phyloP scores from a whole-genome alignment of 2,888 invertebrate species.

The Acleris holmiana region DNA sequence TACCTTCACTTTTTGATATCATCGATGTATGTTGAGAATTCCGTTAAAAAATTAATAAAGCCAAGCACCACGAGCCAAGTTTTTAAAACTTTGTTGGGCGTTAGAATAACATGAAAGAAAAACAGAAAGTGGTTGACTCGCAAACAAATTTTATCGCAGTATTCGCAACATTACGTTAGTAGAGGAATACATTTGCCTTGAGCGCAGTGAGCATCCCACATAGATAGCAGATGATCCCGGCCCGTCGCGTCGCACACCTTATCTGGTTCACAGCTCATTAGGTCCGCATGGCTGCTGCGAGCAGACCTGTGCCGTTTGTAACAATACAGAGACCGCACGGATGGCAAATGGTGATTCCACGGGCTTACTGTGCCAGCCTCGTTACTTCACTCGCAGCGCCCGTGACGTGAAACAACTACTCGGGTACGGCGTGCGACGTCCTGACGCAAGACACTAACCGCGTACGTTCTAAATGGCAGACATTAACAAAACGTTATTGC shows the following conservation, averaged over 20 bases:
- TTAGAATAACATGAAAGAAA: too few species aligned
- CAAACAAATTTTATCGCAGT: constrained; percentile 1
- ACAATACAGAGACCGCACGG: constrained; percentile 75
- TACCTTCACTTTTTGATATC: background rate
- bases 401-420: constrained; percentile 63
- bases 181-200: constrained; percentile 43
- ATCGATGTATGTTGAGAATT: background rate
- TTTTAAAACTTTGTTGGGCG: too few species aligned
- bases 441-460: constrained; percentile 72
- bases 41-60: too few species aligned
- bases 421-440: constrained; percentile 60
- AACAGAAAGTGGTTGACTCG: background rate
- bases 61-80: too few species aligned
- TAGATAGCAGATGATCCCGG: constrained; percentile 75
- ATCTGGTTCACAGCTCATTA: constrained; percentile 86
- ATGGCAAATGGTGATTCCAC: constrained; percentile 74
- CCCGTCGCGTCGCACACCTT: constrained; percentile 74
- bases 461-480: constrained; percentile 76
- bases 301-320: constrained; percentile 78
- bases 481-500: constrained; percentile 81
- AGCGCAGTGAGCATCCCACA: constrained; percentile 65
- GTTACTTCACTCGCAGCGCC: constrained; percentile 57
- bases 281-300: constrained; percentile 69
- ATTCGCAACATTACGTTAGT: constrained; percentile 46
- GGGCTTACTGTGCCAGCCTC: constrained; percentile 69